A percentile compares a stretch with the other conserved stretches of the same genome.
Conservation (phyloP, 2,113 vertebrate species). For the Micromys minutus region DNA sequence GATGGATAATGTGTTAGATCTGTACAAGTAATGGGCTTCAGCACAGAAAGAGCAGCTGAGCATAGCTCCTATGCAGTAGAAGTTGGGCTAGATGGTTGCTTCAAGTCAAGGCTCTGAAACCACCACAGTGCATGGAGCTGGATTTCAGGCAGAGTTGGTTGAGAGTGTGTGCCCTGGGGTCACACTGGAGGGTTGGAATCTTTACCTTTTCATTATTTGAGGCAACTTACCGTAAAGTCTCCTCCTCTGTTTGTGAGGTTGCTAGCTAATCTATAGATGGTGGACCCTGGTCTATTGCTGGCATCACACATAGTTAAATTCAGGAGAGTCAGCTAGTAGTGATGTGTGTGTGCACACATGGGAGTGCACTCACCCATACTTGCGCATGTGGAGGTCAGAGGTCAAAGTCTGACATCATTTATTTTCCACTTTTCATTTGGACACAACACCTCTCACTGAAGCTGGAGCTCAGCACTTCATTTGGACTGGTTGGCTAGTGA, state of each 20-base stretch:
- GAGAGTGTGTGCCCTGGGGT: not conserved
- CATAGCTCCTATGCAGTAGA: not conserved
- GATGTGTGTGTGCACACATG: too few species aligned
- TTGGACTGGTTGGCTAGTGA: too few species aligned
- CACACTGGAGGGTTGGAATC: not conserved
- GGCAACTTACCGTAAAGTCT: not conserved
- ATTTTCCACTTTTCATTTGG: not conserved
- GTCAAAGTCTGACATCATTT: not conserved
- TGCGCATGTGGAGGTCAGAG: not conserved
- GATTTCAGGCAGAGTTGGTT: not conserved
- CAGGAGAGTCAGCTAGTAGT: not conserved
- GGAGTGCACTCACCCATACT: not conserved
- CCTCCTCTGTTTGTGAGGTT: not conserved
- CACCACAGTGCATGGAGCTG: not conserved
- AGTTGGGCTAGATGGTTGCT: not conserved
- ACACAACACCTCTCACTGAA: not conserved
- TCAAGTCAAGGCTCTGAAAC: not conserved
- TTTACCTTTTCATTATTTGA: not conserved
- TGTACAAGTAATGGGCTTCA: not conserved
- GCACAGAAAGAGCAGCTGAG: not conserved
- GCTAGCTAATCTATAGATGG: not conserved
- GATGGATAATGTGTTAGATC: not conserved
- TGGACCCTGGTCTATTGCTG: not conserved
- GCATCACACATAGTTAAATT: rapidly evolving
- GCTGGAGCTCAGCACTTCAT: not conserved